These are phyloP conservation scores for Loriculus beryllinus DNA, from an alignment of 2,797 vertebrate species.

Conservation along the genomic window DNA sequence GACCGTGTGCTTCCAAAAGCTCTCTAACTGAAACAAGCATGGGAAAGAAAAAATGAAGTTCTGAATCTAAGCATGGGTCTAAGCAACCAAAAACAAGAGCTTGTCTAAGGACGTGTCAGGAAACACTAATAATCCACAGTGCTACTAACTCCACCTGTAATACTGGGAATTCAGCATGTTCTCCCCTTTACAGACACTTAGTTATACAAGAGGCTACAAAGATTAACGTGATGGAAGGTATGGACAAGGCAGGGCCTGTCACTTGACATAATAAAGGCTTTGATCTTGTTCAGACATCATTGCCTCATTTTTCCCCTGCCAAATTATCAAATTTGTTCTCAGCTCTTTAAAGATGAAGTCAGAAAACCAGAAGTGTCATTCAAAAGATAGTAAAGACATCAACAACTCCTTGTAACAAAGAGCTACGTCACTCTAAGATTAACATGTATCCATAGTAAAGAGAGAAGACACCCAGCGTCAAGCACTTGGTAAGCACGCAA, in stretches of 20 bases:
- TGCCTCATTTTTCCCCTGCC: constrained; percentile 38
- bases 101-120: background rate
- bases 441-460: background rate
- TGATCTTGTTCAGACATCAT: constrained; percentile 51
- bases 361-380: constrained; percentile 1
- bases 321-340: constrained; percentile 50
- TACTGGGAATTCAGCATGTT: constrained; percentile 32
- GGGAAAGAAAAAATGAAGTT: background rate
- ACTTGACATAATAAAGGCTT: constrained; percentile 36
- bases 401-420: background rate
- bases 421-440: background rate
- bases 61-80: background rate
- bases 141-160: constrained; percentile 40
- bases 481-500: background rate
- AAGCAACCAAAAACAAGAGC: background rate
- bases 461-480: background rate
- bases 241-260: constrained; percentile 62
- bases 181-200: background rate
- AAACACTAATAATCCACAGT: background rate
- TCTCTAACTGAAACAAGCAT: background rate
- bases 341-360: constrained; percentile 26
- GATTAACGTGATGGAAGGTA: constrained; percentile 41
- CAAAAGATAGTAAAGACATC: background rate
- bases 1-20: background rate
- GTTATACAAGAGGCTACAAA: constrained; percentile 49